Conservation (phyloP, 2,797 vertebrate genomes). For the Tiaroga cobitis region DNA sequence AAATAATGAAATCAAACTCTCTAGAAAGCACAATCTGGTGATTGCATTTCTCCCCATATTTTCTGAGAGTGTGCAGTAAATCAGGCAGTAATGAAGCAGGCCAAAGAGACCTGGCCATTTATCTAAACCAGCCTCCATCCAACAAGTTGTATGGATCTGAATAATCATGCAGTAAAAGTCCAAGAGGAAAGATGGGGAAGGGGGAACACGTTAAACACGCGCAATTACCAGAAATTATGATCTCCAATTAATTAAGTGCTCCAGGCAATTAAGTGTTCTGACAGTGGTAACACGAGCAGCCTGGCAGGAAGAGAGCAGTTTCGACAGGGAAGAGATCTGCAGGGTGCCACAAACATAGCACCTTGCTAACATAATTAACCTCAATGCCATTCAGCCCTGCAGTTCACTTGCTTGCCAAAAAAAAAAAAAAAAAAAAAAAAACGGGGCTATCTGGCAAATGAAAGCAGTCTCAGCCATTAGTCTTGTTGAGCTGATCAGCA, state of each 20-base stretch:
- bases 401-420: constrained; percentile 63
- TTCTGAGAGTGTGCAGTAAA: constrained; percentile 63
- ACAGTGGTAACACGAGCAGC: constrained; percentile 40
- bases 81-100: constrained; percentile 52
- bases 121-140: constrained; percentile 55
- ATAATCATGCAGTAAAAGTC: constrained; percentile 53
- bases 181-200: constrained; percentile 49
- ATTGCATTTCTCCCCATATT: constrained; percentile 53
- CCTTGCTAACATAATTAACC: constrained; percentile 73
- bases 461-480: constrained; percentile 44
- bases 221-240: constrained; percentile 64
- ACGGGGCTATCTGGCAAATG: constrained; percentile 57
- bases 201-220: constrained; percentile 47
- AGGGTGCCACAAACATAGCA: constrained; percentile 60
- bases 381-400: constrained; percentile 61
- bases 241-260: constrained; percentile 52
- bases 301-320: constrained; percentile 52
- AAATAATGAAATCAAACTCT: constrained; percentile 29
- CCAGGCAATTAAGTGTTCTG: constrained; percentile 51
- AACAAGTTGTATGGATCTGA: constrained; percentile 59
- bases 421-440: background rate
- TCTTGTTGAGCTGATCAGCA: constrained; percentile 58
- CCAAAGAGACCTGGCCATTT: constrained; percentile 49
- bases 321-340: constrained; percentile 49
- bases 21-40: constrained; percentile 14